Evolutionary conservation across 2,797 vertebrate species (phyloP).

Genomic region (Rhinichthys osculus): DNA sequence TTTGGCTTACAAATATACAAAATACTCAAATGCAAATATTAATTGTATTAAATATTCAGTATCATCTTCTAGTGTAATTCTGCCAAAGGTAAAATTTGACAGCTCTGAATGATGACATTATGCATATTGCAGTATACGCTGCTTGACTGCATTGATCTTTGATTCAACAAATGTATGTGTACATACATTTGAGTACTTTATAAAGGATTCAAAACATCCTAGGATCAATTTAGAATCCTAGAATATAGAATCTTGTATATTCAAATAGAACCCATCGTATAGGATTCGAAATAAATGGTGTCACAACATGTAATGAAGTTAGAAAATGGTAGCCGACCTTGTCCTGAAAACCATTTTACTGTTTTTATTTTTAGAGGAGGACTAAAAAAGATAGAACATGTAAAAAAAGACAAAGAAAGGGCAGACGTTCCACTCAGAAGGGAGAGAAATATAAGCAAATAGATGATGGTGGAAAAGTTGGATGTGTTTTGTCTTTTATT

Average conservation of each 20-base stretch:
- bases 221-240: background rate
- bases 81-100: background rate
- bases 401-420: background rate
- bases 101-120: background rate
- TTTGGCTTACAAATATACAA: background rate
- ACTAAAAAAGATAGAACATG: background rate
- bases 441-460: background rate
- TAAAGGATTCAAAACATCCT: background rate
- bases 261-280: background rate
- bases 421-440: background rate
- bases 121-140: background rate
- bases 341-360: background rate
- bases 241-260: background rate
- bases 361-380: background rate
- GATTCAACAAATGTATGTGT: background rate
- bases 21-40: background rate
- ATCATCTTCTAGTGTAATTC: background rate
- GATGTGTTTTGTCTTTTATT: slow-evolving; percentile 36
- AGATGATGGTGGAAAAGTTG: background rate
- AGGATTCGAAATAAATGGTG: background rate
- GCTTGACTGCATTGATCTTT: background rate
- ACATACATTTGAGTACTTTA: background rate
- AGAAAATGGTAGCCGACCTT: background rate
- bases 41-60: background rate
- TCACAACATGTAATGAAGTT: background rate